Percentiles rank a stretch among this genome's conserved stretches.
phyloP scores from a whole-genome alignment of 1,140 invertebrate genomes.

The Micrasema longulum region DNA sequence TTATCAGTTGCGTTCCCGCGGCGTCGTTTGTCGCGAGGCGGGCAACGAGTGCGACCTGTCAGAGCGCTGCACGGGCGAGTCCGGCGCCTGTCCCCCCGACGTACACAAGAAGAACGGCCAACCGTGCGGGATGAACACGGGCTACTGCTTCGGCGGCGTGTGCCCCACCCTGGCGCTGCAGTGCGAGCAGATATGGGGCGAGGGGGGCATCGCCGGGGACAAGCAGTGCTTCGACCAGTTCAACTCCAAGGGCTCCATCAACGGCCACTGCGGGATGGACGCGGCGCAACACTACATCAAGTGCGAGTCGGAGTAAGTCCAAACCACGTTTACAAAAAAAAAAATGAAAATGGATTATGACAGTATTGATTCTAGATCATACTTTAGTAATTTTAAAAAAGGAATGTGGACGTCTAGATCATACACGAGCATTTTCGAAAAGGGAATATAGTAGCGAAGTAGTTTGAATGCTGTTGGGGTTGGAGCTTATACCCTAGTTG shows the following conservation, averaged over 20 bases:
- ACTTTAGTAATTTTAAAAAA: too few relatives aligned
- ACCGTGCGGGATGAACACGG: constrained; percentile 75
- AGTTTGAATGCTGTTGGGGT: too few relatives aligned
- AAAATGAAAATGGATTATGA: too few relatives aligned
- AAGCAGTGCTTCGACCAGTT: constrained; percentile 92
- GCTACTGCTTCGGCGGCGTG: constrained; percentile 91
- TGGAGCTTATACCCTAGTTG: too few relatives aligned
- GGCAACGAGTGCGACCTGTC: constrained; percentile 94
- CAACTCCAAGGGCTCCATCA: constrained; percentile 93
- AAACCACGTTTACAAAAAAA: too few relatives aligned
- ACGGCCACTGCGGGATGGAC: constrained; percentile 92
- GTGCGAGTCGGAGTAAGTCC: constrained; percentile 88
- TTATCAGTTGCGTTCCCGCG: constrained; percentile 82
- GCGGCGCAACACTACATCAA: constrained; percentile 82
- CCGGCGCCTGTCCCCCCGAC: constrained; percentile 88
- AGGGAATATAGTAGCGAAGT: too few relatives aligned
- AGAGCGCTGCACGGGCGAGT: constrained; percentile 89
- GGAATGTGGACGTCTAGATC: too few relatives aligned
- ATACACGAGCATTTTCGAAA: too few relatives aligned
- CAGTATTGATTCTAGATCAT: too few relatives aligned
- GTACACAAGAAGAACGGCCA: constrained; percentile 92
- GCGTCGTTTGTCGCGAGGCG: constrained; percentile 84
- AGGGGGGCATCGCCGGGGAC: constrained; percentile 81
- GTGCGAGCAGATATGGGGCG: constrained; percentile 93
- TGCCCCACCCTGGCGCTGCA: constrained; percentile 90